Evolutionary conservation across 2,113 vertebrate species (phyloP), one percentile per base, ranked within the genome.

Genomic region (Lichenostomus cassidix): DNA sequence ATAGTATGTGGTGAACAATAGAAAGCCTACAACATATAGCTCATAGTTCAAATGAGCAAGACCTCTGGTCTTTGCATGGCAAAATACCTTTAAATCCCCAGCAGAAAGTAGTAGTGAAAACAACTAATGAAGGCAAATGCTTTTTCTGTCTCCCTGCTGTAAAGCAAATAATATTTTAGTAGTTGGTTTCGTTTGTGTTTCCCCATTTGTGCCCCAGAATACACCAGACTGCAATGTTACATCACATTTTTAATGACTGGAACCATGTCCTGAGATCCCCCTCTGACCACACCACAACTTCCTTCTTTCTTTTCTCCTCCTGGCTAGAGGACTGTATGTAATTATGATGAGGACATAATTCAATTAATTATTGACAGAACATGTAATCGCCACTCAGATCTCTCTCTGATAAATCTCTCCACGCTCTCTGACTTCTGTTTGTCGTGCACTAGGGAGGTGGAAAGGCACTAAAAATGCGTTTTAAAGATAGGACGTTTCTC

Each of bases 221-320:
- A 93, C 88, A 93, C 37, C 76, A 93, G 88, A 93, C 23, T 96
- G 92, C 76, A 81, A 71, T 7, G 80, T 97, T 97, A 97, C 95
- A 92, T 93, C 93, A 94, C 85, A 92, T 89, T 83, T 93, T 94
- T 91, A 93, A 91, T 82, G 94, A 83, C 90, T 93, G 60, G 60
- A 96, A 89, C 73, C 83, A 35, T 96, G 96, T 96, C 95, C 96
- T 94, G 87, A 96, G 91, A 95, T 95, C 90, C 86, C 92, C 86
- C 80, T 80, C 47, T 5, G 62, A 95, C 90, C 92, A 87, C 90
- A 93, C 85, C 86, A 83, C 80, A 92, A 75, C 93, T 95, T 97
- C 95, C 89, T 95, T 89, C 88, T 91, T 93, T 47, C 71, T 39
- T 42, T 70, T 87, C 49, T 53, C 73, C 85, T 91, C 63, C 79